phyloP scores from a whole-genome alignment of 2,113 vertebrate genomes.

The Salvator merianae region DNA sequence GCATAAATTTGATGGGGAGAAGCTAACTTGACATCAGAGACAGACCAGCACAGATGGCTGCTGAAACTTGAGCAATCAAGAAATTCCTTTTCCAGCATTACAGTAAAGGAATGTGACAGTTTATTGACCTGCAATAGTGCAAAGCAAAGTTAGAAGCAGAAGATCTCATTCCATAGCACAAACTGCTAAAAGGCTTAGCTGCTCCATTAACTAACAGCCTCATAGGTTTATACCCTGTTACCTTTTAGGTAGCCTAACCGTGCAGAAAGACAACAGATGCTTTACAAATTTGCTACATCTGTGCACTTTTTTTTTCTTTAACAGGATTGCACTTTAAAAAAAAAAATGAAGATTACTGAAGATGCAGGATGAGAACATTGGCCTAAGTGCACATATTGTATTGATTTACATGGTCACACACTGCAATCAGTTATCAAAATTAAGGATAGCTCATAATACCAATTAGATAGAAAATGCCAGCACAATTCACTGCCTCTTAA shows the following conservation, averaged over 20 bases:
- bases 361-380: neutral
- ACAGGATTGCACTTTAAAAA: neutral
- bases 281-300: neutral
- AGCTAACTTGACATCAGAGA: conserved; percentile 12
- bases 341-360: no score
- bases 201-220: neutral
- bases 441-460: neutral
- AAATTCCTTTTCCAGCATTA: neutral
- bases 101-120: neutral
- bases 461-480: neutral
- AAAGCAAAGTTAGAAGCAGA: neutral
- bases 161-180: neutral
- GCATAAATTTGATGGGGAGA: neutral
- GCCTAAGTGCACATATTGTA: neutral
- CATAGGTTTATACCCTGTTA: neutral
- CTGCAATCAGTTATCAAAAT: conserved; percentile 2
- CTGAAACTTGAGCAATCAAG: neutral
- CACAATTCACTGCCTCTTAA: neutral
- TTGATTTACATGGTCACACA: neutral
- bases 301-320: neutral
- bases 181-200: neutral
- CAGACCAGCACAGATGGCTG: conserved; percentile 3
- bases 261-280: neutral
- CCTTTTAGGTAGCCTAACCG: neutral
- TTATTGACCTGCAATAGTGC: neutral